These are phyloP conservation scores for Drosophila bocki DNA, from an alignment of 1,140 invertebrate species.

Conservation along the genomic window DNA sequence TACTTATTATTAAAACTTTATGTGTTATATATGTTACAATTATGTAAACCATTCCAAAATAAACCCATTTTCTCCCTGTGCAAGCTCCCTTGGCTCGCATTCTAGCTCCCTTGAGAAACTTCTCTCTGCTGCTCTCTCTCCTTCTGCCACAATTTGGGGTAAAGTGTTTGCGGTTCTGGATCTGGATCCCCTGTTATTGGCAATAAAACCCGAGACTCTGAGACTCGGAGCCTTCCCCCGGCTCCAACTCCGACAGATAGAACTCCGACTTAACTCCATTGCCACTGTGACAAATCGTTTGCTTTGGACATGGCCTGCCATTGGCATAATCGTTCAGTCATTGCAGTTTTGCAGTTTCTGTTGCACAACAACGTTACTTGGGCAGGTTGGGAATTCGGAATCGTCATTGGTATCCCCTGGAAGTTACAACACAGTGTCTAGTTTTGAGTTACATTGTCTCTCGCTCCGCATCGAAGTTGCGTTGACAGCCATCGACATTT, in stretches of 20 bases:
- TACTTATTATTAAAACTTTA: too few relatives aligned
- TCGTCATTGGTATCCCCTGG: conserved; percentile 21
- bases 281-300: conserved; percentile 79
- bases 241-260: conserved; percentile 16
- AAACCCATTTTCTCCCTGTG: neutral
- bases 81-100: conserved; percentile 1
- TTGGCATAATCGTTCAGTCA: conserved; percentile 81
- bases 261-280: conserved; percentile 37
- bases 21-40: too few relatives aligned
- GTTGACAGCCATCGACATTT: conserved; percentile 69
- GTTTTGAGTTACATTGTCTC: conserved; percentile 78
- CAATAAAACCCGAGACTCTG: conserved; percentile 62
- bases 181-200: conserved; percentile 35
- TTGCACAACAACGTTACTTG: conserved; percentile 43
- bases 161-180: conserved; percentile 72
- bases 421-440: conserved; percentile 66
- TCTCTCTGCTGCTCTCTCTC: neutral
- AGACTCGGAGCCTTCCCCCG: neutral
- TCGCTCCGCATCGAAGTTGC: conserved; percentile 68
- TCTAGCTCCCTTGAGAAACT: conserved; percentile 12
- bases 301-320: conserved; percentile 73
- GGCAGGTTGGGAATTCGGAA: neutral
- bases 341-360: conserved; percentile 71
- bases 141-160: conserved; percentile 29
- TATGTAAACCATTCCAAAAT: too few relatives aligned